A percentile compares a stretch with the other conserved stretches of the same genome.
These are phyloP conservation scores for Tapirus indicus DNA, from an alignment of 2,797 vertebrate species.

Conservation along the genomic window DNA sequence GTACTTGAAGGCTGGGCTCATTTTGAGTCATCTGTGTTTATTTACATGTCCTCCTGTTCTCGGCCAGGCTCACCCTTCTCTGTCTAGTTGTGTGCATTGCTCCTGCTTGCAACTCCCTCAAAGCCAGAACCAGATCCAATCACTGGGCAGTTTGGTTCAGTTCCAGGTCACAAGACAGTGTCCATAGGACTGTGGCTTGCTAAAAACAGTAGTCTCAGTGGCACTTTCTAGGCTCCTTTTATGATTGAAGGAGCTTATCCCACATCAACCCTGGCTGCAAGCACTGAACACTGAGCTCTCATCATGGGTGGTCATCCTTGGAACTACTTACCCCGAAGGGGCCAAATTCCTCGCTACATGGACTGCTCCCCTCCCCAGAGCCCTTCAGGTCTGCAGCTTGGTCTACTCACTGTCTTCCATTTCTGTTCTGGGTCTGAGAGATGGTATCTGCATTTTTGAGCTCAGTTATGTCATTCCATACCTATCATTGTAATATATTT, in stretches of 20 bases:
- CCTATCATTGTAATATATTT: not conserved
- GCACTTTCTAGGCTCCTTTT: not conserved
- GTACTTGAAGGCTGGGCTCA: not conserved
- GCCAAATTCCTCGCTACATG: not conserved
- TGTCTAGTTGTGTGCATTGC: rapidly evolving
- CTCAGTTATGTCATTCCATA: not conserved
- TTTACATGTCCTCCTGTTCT: not conserved
- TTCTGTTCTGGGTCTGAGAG: not conserved
- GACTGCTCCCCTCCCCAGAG: not conserved
- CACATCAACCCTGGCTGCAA: not conserved
- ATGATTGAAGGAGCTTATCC: not conserved
- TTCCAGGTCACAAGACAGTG: not conserved
- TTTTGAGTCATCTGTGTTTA: not conserved
- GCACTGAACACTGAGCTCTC: not conserved
- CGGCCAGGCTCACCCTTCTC: not conserved
- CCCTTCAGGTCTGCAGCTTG: not conserved
- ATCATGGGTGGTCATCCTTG: not conserved
- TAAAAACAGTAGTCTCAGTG: not conserved
- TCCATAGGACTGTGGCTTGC: not conserved
- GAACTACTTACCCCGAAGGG: not conserved
- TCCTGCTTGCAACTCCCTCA: not conserved
- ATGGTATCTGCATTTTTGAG: not conserved
- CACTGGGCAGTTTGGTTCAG: not conserved
- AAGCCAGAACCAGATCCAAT: not conserved
- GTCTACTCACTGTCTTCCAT: not conserved